Conservation (phyloP, 92 coral and sea anemone species). For the Diadumene lineata region DNA sequence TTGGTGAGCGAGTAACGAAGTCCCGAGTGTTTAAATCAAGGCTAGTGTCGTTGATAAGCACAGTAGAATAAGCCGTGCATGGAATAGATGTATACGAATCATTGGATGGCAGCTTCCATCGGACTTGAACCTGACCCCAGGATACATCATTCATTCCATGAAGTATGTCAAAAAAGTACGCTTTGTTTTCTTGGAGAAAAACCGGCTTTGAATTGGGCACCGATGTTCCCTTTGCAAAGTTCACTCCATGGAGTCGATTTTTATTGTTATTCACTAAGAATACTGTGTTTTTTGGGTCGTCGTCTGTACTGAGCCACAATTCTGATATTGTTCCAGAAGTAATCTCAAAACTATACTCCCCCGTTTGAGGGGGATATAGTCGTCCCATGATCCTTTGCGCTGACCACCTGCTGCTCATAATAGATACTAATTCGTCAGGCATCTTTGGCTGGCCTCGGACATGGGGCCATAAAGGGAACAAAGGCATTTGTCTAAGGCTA, state of each 20-base stretch:
- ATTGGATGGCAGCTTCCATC: constrained; percentile 70
- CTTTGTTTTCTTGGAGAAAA: constrained; percentile 23
- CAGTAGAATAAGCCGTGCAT: constrained; percentile 49
- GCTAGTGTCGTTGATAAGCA: constrained; percentile 32
- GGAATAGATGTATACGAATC: constrained; percentile 24
- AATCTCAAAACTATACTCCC: constrained; percentile 51
- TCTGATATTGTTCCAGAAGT: constrained; percentile 63
- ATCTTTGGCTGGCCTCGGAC: constrained; percentile 34
- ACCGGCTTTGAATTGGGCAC: constrained; percentile 30
- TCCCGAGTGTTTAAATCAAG: neutral
- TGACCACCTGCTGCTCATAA: constrained; percentile 57
- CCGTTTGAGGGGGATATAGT: constrained; percentile 60
- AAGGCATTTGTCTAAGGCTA: constrained; percentile 72
- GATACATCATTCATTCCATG: constrained; percentile 63
- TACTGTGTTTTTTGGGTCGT: constrained; percentile 39
- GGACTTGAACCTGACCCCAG: constrained; percentile 57
- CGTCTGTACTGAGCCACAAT: constrained; percentile 64
- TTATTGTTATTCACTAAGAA: constrained; percentile 48
- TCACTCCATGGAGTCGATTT: neutral
- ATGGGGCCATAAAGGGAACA: constrained; percentile 73
- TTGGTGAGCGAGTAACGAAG: constrained; percentile 9
- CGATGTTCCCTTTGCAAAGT: neutral
- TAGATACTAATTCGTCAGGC: constrained; percentile 46
- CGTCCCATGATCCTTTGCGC: constrained; percentile 82
- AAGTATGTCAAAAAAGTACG: constrained; percentile 68